Evolutionary conservation across 2,888 invertebrate genomes (phyloP), one percentile per base, ranked within the genome.

Genomic region (Drosophila dives): DNA sequence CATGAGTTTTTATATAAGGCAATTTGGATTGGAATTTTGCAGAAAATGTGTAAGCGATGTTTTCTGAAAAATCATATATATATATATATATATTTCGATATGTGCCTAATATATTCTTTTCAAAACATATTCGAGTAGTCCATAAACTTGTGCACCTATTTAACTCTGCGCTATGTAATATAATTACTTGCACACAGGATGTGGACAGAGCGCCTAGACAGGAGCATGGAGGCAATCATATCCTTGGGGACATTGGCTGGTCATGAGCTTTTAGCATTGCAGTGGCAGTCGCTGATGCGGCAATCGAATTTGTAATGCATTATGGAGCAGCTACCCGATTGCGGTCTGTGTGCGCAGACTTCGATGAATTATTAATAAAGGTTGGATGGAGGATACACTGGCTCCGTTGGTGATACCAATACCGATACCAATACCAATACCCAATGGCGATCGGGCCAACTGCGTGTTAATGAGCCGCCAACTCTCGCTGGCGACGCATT

Each of bases 401-500:
- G 10, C 12, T n/a, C n/a, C 64, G 45, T 32, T 26, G 33, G 56
- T 51, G 55, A 45, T 61, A 49, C 26, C 33, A 64, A 68, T 42
- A 49, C 26, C 33, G 68, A 68, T 42, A 55, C 51, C 36, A 45
- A 64, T 68, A 11, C 48, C 58, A 45, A 60, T 60, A 62, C 66
- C 54, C 64, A 53, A 80, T 66, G 64, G 56, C 66, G 66, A 65
- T 61, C 63, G 62, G 67, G 61, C 66, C 75, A 82, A 80, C 83
- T 83, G 84, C 80, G 89, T 84, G 88, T 78, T 84, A 87, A 89
- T 80, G 85, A 85, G 85, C 86, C 86, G 80, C 77, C 85, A 84
- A 75, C 77, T 80, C 89, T 77, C 77, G 83, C 72, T 80, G 75
- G 75, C 80, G 76, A 74, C 83, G 83, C 83, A 80, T 76, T 80